Conservation (phyloP, 2,888 invertebrate genomes). For the Leistus spinibarbis region DNA sequence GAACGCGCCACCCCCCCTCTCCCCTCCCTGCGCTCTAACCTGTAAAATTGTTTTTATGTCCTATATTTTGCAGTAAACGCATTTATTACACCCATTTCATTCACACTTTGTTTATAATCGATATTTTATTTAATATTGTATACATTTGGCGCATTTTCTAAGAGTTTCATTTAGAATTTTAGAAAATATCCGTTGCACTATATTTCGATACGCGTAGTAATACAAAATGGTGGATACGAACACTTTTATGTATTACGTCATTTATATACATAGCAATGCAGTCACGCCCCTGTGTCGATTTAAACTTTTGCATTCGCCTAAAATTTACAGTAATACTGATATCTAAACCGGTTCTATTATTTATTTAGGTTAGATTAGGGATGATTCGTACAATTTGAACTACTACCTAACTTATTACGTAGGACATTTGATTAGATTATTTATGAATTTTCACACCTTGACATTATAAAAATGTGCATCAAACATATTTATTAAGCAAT, state of each 20-base stretch:
- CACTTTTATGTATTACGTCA: constrained; percentile 56
- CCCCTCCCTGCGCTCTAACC: constrained; percentile 43
- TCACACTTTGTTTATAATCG: not conserved
- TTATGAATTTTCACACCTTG: too few relatives aligned
- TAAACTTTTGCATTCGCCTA: constrained; percentile 14
- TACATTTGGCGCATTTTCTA: not conserved
- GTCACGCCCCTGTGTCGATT: constrained; percentile 47
- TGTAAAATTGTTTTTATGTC: constrained; percentile 42
- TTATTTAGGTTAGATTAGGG: not conserved
- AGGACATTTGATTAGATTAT: too few relatives aligned
- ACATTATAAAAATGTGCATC: too few relatives aligned
- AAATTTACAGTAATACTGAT: not conserved
- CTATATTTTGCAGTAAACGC: constrained; percentile 38
- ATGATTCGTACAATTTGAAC: not conserved
- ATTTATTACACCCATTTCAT: not conserved
- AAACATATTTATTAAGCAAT: too few relatives aligned
- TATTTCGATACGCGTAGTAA: constrained; percentile 49
- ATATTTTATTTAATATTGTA: not conserved
- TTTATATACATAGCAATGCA: constrained; percentile 55
- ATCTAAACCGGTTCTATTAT: not conserved
- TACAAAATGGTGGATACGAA: constrained; percentile 47
- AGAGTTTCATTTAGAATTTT: constrained; percentile 37
- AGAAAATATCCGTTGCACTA: constrained; percentile 43
- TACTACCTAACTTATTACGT: too few relatives aligned
- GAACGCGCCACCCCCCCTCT: constrained; percentile 41